Evolutionary conservation across 2,888 invertebrate genomes (phyloP).

Genomic region (Malthinus seriepunctatus): DNA sequence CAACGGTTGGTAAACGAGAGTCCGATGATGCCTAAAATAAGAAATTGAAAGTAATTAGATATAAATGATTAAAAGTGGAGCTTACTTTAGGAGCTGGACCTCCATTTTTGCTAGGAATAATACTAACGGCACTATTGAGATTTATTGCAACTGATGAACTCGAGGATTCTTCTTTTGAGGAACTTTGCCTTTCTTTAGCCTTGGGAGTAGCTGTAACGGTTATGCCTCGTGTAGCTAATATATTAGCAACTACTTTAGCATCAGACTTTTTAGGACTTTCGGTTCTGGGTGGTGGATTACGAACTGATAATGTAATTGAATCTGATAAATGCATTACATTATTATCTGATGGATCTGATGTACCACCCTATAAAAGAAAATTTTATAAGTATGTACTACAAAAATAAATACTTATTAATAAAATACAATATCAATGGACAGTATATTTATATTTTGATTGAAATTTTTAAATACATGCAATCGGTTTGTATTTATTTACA

Average conservation of each 20-base stretch:
- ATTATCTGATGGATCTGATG: constrained; percentile 51
- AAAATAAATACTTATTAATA: not conserved
- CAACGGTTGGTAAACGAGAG: constrained; percentile 52
- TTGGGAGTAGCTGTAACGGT: constrained; percentile 72
- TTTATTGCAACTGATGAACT: constrained; percentile 59
- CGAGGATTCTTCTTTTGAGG: constrained; percentile 38
- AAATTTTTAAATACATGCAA: no score
- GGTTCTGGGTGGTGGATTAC: constrained; percentile 56
- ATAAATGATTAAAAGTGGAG: not conserved
- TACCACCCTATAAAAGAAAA: constrained; percentile 43
- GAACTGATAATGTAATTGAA: constrained; percentile 69
- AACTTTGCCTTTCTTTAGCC: constrained; percentile 49
- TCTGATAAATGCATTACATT: constrained; percentile 68
- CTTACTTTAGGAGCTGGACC: not conserved
- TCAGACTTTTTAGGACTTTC: constrained; percentile 63
- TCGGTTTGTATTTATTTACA: no score
- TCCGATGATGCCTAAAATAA: constrained; percentile 49
- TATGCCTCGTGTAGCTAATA: constrained; percentile 76
- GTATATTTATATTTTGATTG: no score
- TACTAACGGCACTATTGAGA: constrained; percentile 65
- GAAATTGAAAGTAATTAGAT: constrained; percentile 3
- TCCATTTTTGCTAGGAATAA: constrained; percentile 52
- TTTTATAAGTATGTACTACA: not conserved
- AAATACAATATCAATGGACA: no score
- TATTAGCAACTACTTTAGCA: constrained; percentile 76